Base-by-base conservation (phyloP, 2,888 invertebrate genomes). In the Limnephilus auricula region DNA sequence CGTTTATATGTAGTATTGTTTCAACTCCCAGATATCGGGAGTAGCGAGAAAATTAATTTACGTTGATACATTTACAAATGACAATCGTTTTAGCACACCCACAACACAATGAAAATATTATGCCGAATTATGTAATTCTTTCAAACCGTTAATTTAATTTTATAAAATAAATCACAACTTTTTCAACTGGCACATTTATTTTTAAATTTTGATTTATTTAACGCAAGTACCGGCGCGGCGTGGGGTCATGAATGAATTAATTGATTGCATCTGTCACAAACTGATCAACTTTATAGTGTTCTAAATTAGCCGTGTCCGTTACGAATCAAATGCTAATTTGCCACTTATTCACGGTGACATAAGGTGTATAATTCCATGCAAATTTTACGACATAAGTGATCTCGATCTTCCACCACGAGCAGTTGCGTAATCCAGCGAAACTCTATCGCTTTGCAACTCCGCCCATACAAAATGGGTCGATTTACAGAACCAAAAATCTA, bases 361-460 rank as follows among this genome's bases (percentile, higher is more conserved):
- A 80, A 80, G 80, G 32, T 25, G 32, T 32, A 82, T 82, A 32
- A 82, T 82, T 82, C 82, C 82, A 34, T 32, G 82, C 34, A 32
- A 82, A 82, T 34, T 82, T 25, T 65, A 65, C 34, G 82, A 82
- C 82, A 34, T 82, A 82, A 82, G 82, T 32, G 82, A 32, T 82
- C 82, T 82, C 34, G 82, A 34, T 82, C 34, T 31, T 82, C 82
- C 34, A 32, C 80, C 15, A 15, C 31, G 80, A 32, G 30, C 80
- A 34, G 34, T 82, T 82, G 82, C 82, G 34, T 32, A 82, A 82
- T 82, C 34, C 82, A 82, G 18, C 82, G 82, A 34, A 82, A 82
- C 82, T 32, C 32, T 80, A 80, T 82, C 82, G 82, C 82, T 32
- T 82, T 82, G 31, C 82, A 34, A 25, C 82, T 82, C 82, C 82